These are phyloP conservation scores for Peromyscus eremicus DNA, from an alignment of 2,797 vertebrate species.

Conservation along the genomic window DNA sequence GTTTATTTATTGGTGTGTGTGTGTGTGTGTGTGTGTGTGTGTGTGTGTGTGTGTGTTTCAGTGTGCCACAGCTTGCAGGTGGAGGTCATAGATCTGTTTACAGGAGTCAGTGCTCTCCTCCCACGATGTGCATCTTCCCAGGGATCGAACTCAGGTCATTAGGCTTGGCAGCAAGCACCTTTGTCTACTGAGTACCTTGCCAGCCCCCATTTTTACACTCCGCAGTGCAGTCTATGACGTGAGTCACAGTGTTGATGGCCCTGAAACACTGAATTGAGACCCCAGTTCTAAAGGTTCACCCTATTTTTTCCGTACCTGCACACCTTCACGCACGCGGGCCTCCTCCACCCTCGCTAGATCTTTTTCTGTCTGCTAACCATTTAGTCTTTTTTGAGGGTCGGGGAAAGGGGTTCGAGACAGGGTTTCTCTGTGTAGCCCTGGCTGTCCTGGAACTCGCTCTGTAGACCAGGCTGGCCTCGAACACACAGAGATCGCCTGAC, in stretches of 20 bases:
- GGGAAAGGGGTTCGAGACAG: no score
- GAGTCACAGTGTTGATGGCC: background rate
- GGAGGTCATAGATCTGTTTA: background rate
- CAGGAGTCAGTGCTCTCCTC: background rate
- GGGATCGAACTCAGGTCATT: background rate
- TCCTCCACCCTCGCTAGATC: background rate
- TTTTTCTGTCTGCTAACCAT: background rate
- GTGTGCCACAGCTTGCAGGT: background rate
- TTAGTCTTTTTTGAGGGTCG: background rate
- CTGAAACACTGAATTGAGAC: background rate
- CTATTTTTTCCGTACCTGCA: no score
- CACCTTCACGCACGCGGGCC: no score
- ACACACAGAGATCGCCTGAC: no score
- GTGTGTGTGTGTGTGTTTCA: background rate
- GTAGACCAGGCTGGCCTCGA: no score
- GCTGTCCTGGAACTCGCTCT: no score
- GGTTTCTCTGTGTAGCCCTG: no score
- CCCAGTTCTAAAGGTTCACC: background rate
- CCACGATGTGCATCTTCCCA: background rate
- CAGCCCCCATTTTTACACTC: no score
- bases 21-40: background rate
- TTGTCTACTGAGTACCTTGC: background rate
- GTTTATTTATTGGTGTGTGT: background rate
- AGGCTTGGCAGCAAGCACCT: background rate
- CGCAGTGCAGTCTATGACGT: rapidly evolving